Conservation (phyloP, 2,888 invertebrate genomes). For the Magallana nippona region DNA sequence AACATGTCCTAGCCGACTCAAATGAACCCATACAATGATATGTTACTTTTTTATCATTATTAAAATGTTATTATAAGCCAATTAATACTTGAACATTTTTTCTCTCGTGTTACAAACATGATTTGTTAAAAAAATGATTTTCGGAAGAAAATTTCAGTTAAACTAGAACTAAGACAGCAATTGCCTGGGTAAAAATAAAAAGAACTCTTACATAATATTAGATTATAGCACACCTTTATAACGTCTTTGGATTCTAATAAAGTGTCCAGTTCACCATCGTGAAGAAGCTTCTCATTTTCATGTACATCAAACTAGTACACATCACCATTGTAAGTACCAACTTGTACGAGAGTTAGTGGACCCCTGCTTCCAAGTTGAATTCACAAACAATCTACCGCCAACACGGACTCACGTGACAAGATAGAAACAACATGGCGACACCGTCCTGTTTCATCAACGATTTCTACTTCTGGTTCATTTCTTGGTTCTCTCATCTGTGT, state of each 20-base stretch:
- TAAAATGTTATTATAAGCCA: too few relatives aligned
- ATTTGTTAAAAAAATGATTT: too few relatives aligned
- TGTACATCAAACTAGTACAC: conserved; percentile 53
- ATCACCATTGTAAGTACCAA: conserved; percentile 41
- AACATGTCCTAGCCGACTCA: too few relatives aligned
- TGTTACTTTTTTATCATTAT: too few relatives aligned
- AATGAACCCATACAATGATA: too few relatives aligned
- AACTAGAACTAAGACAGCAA: too few relatives aligned
- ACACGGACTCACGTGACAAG: not conserved
- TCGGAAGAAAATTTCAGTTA: too few relatives aligned
- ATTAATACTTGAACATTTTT: too few relatives aligned
- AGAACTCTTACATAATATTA: too few relatives aligned
- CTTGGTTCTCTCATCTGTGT: too few relatives aligned
- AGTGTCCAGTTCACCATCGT: conserved; percentile 28
- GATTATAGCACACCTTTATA: conserved; percentile 42
- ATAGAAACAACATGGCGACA: not conserved
- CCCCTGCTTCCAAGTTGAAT: conserved; percentile 51
- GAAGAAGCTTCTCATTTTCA: conserved; percentile 41
- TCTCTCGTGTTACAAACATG: too few relatives aligned
- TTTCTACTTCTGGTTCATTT: not conserved
- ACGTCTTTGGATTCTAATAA: conserved; percentile 40
- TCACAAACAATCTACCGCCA: conserved; percentile 51
- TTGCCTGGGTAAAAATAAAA: too few relatives aligned
- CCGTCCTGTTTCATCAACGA: not conserved
- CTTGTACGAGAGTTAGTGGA: conserved; percentile 53